Conservation (phyloP, 1,140 invertebrate genomes). For the Neodiprion fabricii region DNA sequence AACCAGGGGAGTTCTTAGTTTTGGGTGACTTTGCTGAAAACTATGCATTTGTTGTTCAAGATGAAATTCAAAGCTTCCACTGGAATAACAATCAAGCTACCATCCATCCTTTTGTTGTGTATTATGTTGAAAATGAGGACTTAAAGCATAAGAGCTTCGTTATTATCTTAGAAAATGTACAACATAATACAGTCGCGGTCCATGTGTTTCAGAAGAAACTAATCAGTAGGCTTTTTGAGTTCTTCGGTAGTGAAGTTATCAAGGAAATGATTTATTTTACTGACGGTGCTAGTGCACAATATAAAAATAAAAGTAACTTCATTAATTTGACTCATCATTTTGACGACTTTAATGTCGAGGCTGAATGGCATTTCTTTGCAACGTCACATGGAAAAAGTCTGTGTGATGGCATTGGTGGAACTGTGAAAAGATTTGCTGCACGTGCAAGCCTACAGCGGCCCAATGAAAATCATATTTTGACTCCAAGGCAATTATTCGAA, state of each 20-base stretch:
- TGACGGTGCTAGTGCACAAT: conserved; percentile 28
- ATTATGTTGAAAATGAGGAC: conserved; percentile 19
- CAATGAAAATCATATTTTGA: no score
- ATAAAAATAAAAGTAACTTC: no score
- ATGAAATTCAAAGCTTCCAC: no score
- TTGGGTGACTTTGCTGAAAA: not conserved
- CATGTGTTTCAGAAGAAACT: conserved; percentile 20
- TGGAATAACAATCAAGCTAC: conserved; percentile 23
- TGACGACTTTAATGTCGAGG: conserved; percentile 25
- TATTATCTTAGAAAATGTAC: conserved; percentile 22
- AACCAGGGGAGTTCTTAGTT: not conserved
- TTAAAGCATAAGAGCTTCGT: conserved; percentile 23
- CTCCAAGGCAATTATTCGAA: no score
- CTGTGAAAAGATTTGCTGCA: conserved; percentile 32
- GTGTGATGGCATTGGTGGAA: conserved; percentile 37
- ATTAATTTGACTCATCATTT: no score
- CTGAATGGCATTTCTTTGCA: conserved; percentile 48
- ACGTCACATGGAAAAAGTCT: conserved; percentile 33
- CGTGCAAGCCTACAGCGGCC: conserved; percentile 32
- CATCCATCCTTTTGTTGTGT: conserved; percentile 34
- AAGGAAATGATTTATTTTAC: conserved; percentile 36
- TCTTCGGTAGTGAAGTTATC: not conserved
- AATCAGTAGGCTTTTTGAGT: not conserved
- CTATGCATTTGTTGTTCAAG: no score
- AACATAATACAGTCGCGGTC: conserved; percentile 25